Percentiles rank a stretch among this genome's conserved stretches.
These are phyloP conservation scores for Trichonephila inaurata DNA, from an alignment of 1,140 invertebrate genomes.

Conservation along the genomic window DNA sequence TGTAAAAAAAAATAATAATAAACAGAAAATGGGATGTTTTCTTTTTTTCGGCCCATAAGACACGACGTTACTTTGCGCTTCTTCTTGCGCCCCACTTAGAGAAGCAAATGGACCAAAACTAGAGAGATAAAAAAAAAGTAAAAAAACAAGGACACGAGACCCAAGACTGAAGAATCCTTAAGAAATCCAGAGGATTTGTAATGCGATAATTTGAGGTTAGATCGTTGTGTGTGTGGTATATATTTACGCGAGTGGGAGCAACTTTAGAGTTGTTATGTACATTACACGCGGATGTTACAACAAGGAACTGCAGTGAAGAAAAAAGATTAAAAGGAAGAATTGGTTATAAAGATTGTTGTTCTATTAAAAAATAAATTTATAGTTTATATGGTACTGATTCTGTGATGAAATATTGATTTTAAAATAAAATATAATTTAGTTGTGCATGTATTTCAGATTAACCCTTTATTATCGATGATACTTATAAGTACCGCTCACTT, in stretches of 20 bases:
- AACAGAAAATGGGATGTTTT: too few relatives aligned
- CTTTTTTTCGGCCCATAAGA: too few relatives aligned
- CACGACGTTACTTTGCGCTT: neutral
- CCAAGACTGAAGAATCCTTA: neutral
- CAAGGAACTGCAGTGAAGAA: neutral
- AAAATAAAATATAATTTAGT: too few relatives aligned
- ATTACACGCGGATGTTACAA: neutral
- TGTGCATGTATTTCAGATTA: too few relatives aligned
- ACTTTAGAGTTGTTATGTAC: neutral
- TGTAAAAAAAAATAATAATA: too few relatives aligned
- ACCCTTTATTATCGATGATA: too few relatives aligned
- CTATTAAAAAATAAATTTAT: too few relatives aligned
- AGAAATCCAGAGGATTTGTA: neutral
- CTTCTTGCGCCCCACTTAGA: neutral
- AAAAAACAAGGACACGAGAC: neutral
- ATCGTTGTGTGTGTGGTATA: neutral
- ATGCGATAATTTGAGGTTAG: conserved; percentile 13
- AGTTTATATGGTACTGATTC: too few relatives aligned
- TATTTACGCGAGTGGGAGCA: neutral
- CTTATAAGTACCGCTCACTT: too few relatives aligned
- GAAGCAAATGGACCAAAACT: neutral
- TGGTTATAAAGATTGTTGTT: too few relatives aligned
- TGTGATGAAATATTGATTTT: too few relatives aligned
- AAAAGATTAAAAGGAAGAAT: too few relatives aligned
- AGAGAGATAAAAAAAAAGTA: neutral